Conservation (phyloP, 2,113 vertebrate genomes). For the Felis catus region F.catus_Fca126_mat1.0 CM031428.1:8300501-8301000, state of each 20-base stretch:
- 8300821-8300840: background rate
- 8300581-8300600: background rate
- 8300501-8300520: too few relatives aligned
- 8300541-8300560: too few relatives aligned
- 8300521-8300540: too few relatives aligned
- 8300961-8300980: too few relatives aligned
- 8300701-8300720: background rate
- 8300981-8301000: background rate
- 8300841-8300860: background rate
- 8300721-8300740: background rate
- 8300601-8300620: background rate
- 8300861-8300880: too few relatives aligned
- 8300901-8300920: too few relatives aligned
- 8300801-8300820: background rate
- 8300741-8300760: slow-evolving; percentile 2
- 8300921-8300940: too few relatives aligned
- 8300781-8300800: background rate
- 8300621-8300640: background rate
- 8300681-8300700: background rate
- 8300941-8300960: too few relatives aligned
- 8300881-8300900: too few relatives aligned
- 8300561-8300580: too few relatives aligned
- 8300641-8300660: background rate
- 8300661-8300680: background rate
- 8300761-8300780: background rate